These are phyloP conservation scores for Boleophthalmus pectinirostris DNA, from an alignment of 2,113 vertebrate genomes.

Conservation along the genomic window DNA sequence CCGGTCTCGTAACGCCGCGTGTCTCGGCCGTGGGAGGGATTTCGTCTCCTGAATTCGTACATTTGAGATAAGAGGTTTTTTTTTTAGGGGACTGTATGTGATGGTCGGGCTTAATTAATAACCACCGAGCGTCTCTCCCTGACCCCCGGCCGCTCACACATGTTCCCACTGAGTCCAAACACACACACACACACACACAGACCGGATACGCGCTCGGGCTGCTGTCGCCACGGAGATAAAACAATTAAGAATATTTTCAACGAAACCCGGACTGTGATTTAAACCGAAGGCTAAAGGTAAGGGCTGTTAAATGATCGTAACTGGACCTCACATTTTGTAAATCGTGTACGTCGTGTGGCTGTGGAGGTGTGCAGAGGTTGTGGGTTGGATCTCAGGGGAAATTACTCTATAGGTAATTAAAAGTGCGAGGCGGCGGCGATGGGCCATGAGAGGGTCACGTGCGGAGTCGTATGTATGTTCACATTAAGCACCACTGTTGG, in stretches of 20 bases:
- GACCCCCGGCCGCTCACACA: conserved; percentile 65
- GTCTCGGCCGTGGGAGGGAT: conserved; percentile 47
- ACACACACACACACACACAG: too few species aligned
- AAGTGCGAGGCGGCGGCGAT: conserved; percentile 13
- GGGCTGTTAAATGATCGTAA: not conserved
- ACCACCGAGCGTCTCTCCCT: conserved; percentile 76
- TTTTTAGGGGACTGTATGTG: conserved; percentile 10
- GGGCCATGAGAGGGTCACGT: conserved; percentile 14
- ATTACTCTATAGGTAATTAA: conserved; percentile 62
- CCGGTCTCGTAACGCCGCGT: too few species aligned
- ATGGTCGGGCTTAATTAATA: conserved; percentile 82
- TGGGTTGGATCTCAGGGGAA: conserved; percentile 63
- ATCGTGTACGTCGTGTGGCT: not conserved
- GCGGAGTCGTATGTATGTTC: not conserved
- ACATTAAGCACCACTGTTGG: too few species aligned
- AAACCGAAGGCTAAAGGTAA: conserved; percentile 48
- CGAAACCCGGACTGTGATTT: conserved; percentile 11
- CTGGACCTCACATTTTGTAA: not conserved
- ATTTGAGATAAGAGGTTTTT: conserved; percentile 62
- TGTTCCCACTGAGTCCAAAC: conserved; percentile 48
- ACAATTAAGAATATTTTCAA: conserved; percentile 6
- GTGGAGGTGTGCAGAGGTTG: conserved; percentile 51
- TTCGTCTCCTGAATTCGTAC: conserved; percentile 39
- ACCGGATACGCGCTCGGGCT: conserved; percentile 56
- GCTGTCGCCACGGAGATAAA: conserved; percentile 30